Evolutionary conservation across 1,140 invertebrate species (phyloP), one percentile per base, ranked within the genome.

Genomic region (Pararge aegeria): DNA sequence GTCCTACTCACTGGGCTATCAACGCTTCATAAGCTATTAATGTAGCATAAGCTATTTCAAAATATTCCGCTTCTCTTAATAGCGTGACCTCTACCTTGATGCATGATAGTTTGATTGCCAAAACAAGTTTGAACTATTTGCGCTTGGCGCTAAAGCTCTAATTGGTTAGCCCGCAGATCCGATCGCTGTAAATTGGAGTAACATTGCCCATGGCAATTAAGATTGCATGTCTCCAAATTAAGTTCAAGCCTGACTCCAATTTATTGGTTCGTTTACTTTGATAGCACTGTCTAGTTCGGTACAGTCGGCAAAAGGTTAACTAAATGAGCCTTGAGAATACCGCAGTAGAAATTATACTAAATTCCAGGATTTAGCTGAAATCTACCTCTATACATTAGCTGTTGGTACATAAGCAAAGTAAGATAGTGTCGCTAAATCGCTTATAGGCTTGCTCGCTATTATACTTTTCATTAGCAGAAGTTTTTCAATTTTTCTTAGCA

Each of bases 181-280:
- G 57, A 70, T 69, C 58, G 44, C 37, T 65, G 61, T 66, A 73
- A 75, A 76, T 71, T 70, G 57, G 53, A 68, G 55, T 57, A 66
- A 66, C 55, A 68, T 63, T 49, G 71, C 53, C 65, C 55, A 51
- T 37, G 62, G 69, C 67, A 76, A 79, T 79, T 79, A 79, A 79
- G 71, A 76, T 76, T 76, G 73, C 68, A 73, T 69, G 76, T 76
- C 71, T 62, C 70, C 66, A 69, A 78, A 76, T 78, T 76, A 68
- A 71, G 69, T 73, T 78, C 54, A 58, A 75, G 62, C 70, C 66
- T 51, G 58, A 9, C 55, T 68, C 44, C 54, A 75, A 78, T 75
- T 78, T 78, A 73, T 75, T 59, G 70, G 64, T 64, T 55, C 58
- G 59, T 64, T 68, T 61, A 40, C 37, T 52, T 46, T 27, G 46